phyloP scores from a whole-genome alignment of 2,113 vertebrate genomes.

The Alaudala cheleensis region DNA sequence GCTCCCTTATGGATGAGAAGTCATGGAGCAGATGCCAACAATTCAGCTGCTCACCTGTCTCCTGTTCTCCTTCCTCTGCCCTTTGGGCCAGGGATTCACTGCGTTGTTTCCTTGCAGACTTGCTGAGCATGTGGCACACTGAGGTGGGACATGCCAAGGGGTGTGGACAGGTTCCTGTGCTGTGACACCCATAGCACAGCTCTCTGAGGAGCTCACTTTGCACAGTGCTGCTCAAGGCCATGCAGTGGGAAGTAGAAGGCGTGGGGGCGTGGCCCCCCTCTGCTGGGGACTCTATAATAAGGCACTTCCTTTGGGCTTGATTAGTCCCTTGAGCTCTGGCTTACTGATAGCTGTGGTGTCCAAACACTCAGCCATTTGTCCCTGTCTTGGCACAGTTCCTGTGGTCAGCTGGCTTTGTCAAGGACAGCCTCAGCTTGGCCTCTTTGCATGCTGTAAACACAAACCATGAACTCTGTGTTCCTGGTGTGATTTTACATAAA shows the following conservation, averaged over 20 bases:
- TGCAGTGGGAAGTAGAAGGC: neutral
- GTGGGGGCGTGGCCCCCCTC: neutral
- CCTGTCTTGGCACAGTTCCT: neutral
- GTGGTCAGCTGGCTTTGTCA: neutral
- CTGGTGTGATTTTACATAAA: neutral
- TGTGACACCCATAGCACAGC: neutral
- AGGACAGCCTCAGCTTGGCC: neutral
- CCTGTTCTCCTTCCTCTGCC: neutral
- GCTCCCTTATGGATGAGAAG: neutral
- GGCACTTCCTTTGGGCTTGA: neutral
- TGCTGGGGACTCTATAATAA: neutral
- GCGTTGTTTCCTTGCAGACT: neutral
- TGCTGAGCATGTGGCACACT: accelerated
- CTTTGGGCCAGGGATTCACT: neutral
- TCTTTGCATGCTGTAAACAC: neutral
- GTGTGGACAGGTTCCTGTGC: neutral
- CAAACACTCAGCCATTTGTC: neutral
- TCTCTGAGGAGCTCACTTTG: neutral
- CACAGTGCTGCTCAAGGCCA: accelerated
- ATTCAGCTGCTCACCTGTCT: neutral
- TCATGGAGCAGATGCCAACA: neutral
- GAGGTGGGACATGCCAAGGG: neutral
- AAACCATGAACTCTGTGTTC: neutral
- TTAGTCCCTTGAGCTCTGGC: neutral
- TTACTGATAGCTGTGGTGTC: neutral